These are phyloP conservation scores for Ormyrus rosae DNA, from an alignment of 2,888 invertebrate species.

Conservation along the genomic window DNA sequence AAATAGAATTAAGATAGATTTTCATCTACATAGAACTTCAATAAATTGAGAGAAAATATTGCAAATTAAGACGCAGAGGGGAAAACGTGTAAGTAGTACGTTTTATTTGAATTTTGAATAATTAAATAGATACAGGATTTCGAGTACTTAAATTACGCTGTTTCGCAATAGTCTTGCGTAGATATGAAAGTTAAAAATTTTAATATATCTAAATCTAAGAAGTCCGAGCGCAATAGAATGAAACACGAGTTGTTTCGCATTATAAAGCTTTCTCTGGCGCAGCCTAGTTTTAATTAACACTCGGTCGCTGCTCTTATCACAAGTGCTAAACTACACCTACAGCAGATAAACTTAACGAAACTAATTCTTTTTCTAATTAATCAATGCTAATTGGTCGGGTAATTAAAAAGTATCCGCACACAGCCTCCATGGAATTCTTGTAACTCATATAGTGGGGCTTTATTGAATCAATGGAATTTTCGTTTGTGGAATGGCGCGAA, in stretches of 20 bases:
- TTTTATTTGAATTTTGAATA: neutral
- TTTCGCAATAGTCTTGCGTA: neutral
- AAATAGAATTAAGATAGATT: too few species aligned
- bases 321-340: too few species aligned
- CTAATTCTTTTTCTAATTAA: neutral
- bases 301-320: too few species aligned
- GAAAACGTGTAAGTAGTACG: too few species aligned
- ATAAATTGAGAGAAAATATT: too few species aligned
- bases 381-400: neutral
- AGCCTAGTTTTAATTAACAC: too few species aligned
- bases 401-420: neutral
- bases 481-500: too few species aligned
- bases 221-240: neutral
- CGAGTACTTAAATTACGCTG: neutral
- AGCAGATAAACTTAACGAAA: neutral
- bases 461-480: too few species aligned
- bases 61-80: too few species aligned
- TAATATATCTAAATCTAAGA: constrained; percentile 7
- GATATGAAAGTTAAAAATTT: neutral
- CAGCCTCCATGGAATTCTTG: neutral
- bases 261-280: constrained; percentile 3
- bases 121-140: neutral
- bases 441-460: too few species aligned
- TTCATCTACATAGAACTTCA: too few species aligned
- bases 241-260: constrained; percentile 14